A percentile compares a stretch with the other conserved stretches of the same genome.
Evolutionary conservation across 2,113 vertebrate species (phyloP).

Genomic region (Talpa occidentalis): DNA sequence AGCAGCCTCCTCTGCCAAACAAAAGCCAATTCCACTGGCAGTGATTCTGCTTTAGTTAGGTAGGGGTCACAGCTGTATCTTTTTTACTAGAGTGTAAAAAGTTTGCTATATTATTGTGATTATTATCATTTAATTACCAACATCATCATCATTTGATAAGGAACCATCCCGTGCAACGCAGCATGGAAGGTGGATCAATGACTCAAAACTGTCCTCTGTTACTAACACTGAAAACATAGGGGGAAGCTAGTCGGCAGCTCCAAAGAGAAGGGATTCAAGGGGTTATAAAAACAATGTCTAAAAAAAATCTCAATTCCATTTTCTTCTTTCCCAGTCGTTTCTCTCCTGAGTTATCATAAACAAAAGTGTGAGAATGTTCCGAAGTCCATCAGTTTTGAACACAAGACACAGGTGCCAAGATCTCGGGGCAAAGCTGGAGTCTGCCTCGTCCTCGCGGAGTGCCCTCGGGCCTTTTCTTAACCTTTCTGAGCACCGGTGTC

Average conservation of each 20-base stretch:
- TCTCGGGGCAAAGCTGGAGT: background rate
- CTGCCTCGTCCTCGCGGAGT: background rate
- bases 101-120: background rate
- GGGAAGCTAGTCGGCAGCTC: background rate
- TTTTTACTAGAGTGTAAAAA: background rate
- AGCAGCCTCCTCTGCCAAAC: background rate
- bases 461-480: background rate
- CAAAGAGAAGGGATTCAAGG: background rate
- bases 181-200: background rate
- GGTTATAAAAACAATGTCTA: background rate
- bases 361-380: background rate
- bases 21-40: background rate
- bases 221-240: background rate
- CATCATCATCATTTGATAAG: background rate
- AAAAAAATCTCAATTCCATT: background rate
- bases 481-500: background rate
- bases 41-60: background rate
- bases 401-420: background rate
- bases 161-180: background rate
- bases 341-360: background rate
- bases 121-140: background rate
- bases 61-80: background rate
- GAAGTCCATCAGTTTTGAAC: background rate
- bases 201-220: background rate
- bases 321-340: background rate